Conservation (phyloP, 2,797 vertebrate species). For the Onychomys leucogaster region DNA sequence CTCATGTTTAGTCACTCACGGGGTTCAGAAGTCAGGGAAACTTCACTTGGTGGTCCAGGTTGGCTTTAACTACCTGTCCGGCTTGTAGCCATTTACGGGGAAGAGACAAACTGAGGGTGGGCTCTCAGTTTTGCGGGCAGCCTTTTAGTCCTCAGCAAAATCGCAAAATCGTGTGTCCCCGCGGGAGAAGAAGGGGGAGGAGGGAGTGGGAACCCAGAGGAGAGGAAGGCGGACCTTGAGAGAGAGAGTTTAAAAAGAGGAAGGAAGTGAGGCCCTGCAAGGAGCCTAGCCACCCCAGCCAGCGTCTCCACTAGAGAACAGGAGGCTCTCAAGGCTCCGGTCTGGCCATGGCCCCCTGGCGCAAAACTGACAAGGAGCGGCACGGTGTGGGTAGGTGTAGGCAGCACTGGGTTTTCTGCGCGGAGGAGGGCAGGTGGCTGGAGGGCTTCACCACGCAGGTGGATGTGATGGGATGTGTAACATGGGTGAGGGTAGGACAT, state of each 20-base stretch:
- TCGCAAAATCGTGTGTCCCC: not conserved
- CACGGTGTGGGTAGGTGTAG: constrained; percentile 86
- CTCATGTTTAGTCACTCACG: not conserved
- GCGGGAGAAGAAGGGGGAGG: not conserved
- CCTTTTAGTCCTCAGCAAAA: not conserved
- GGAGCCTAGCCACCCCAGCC: constrained; percentile 71
- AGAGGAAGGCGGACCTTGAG: constrained; percentile 76
- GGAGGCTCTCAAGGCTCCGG: not conserved
- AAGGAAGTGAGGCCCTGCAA: constrained; percentile 87
- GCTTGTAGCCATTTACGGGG: not conserved
- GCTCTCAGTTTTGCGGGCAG: not conserved
- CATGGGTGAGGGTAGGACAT: not conserved
- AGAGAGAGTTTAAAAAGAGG: constrained; percentile 87
- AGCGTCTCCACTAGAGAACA: constrained; percentile 40
- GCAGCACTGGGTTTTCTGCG: not conserved
- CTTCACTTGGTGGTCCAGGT: not conserved
- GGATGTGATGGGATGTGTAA: not conserved
- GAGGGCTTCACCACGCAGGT: rapidly evolving
- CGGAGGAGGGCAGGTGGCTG: constrained; percentile 72
- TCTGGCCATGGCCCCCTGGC: constrained; percentile 85
- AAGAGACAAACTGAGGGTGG: not conserved
- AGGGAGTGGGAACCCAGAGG: constrained; percentile 1
- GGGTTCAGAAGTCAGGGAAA: not conserved
- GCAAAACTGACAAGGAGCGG: constrained; percentile 85
- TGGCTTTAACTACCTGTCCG: not conserved